Evolutionary conservation across 1,140 invertebrate genomes (phyloP), one percentile per base, ranked within the genome.

Genomic region (Telenomus remus): DNA sequence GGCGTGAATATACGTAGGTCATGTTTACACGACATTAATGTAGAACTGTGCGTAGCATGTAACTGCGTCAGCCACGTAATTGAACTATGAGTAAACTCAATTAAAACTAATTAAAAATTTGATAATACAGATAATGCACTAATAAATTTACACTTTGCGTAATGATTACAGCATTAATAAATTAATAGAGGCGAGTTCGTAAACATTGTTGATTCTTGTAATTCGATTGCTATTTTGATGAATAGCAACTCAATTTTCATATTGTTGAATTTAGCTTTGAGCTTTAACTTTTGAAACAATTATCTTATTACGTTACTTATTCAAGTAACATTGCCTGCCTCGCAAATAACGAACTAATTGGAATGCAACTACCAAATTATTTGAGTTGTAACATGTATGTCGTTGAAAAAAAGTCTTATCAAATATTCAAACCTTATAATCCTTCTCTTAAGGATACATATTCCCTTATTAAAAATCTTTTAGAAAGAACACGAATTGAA

Each of bases 81-180:
- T 55, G 57, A 59, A 70, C 57, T 61, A 55, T 61, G 56, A 70
- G 64, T 53, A 64, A 72, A 64, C 54, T 72, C 54, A 64, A 64
- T 72, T 72, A 59, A 13, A 64, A 59, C 50, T 72, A 72, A 61
- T 59, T 56, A 57, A 61, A 70, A 56, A 70, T 51, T 50, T 35
- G 33, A 61, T 56, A 61, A 37, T 63, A 19, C 15, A 50, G 35
- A 10, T 55, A 55, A 61, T 61, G 35, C 37, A 11, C 34, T 70
- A 70, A 70, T 70, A 56, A 70, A 63, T 63, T 63, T 56, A 49
- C 57, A 47, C 57, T 55, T 44, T 54, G 54, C 39, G 48, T 19
- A 70, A 56, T 61, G 51, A 61, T 70, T 56, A 44, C 10, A 11
- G 39, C 37, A 39, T 57, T 56, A 61, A 54, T 48, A 43, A n/a